Evolutionary conservation across 2,888 invertebrate genomes (phyloP), one percentile per base, ranked within the genome.

Genomic region (Sarcophaga subvicina): DNA sequence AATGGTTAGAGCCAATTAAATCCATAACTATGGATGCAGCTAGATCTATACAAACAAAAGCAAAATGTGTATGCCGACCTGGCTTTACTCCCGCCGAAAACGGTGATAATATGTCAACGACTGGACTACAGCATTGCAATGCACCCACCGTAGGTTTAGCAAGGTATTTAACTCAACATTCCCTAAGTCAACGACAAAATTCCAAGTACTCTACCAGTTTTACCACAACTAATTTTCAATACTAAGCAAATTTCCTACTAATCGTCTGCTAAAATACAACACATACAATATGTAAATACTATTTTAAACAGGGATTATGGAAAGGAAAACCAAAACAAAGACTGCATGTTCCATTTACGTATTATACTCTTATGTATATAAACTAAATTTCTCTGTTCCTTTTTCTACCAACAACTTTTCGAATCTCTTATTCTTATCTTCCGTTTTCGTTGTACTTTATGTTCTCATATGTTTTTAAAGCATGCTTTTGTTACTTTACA

Each of bases 21-120:
- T 89, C 90, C 0, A 5, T 67, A 12, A 63, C 11, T 12, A 8
- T 72, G 59, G 84, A 87, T 79, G 25, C 81, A 27, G 73, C 83
- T 88, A 0, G 90, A 91, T 76, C 82, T 14, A 83, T 88, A 79
- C 63, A 93, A 94, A 45, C 80, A 14, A 94, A 92, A 76, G 95
- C 95, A 1, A 94, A 94, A 81, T 96, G 96, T 91, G 96, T 96
- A 88, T 97, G 97, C 90, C 94, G 95, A 83, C 97, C 97, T 0
- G 96, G 96, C 0, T 96, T 95, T 73, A 91, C 90, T 54, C 87
- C 80, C 4, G 81, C n/a, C 77, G 89, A 25, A 89, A 91, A 12
- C 80, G 85, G 45, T 85, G 87, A 25, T 87, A 88, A 62, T 87
- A 79, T 20, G 37, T 60, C 59, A 81, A 62, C 12, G 64, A 20